Percentiles rank a stretch among this genome's conserved stretches.
Conservation (phyloP, 2,888 invertebrate genomes). For the Caenorhabditis zanzibari region DNA sequence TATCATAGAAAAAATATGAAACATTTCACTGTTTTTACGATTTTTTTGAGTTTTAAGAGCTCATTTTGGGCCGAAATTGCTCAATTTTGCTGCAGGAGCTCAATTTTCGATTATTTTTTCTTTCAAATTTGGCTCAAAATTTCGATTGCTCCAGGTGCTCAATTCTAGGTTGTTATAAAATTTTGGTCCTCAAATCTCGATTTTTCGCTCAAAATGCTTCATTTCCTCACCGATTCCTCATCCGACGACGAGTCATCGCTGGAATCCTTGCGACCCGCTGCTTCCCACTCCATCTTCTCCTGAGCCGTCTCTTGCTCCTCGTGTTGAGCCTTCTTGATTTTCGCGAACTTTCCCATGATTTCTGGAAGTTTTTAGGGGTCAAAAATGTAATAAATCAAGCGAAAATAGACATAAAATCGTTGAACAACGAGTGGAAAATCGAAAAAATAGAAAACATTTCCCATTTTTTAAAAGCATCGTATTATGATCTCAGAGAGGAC, state of each 20-base stretch:
- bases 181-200: background rate
- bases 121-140: no score
- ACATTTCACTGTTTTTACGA: no score
- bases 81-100: no score
- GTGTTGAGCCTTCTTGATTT: slow-evolving; percentile 65
- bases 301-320: slow-evolving; percentile 59
- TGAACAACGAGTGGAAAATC: background rate
- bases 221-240: slow-evolving; percentile 37
- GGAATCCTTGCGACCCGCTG: slow-evolving; percentile 59
- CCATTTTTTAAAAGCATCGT: background rate
- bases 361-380: background rate
- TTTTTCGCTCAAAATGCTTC: background rate
- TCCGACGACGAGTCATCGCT: slow-evolving; percentile 43
- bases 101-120: no score
- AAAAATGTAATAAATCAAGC: slow-evolving; percentile 14
- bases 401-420: background rate
- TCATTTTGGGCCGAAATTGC: no score
- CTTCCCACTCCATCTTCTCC: slow-evolving; percentile 66
- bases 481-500: background rate
- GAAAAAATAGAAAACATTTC: slow-evolving; percentile 11
- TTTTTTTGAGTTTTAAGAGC: no score
- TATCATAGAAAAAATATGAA: no score
- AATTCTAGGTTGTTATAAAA: no score
- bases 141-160: no score
- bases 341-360: slow-evolving; percentile 72